A percentile compares a stretch with the other conserved stretches of the same genome.
phyloP scores from a whole-genome alignment of 2,113 vertebrate genomes.

The Lanius collurio region DNA sequence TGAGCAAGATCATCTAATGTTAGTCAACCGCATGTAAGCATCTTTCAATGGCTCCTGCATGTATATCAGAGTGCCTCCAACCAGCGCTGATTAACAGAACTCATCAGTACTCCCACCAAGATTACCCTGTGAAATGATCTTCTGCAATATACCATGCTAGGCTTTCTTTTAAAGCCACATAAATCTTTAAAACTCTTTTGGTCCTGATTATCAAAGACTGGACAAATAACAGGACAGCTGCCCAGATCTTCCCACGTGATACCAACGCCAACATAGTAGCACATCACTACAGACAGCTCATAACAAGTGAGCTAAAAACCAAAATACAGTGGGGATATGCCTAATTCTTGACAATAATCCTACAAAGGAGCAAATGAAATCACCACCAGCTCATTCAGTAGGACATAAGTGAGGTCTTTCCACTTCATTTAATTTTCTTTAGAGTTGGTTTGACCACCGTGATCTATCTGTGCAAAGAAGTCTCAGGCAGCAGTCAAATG shows the following conservation, averaged over 20 bases:
- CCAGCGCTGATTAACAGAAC: not conserved
- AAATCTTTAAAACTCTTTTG: not conserved
- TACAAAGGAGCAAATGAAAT: not conserved
- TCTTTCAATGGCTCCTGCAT: not conserved
- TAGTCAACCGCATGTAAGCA: not conserved
- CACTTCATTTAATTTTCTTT: conserved; percentile 26
- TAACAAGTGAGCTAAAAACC: not conserved
- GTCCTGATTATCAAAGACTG: not conserved
- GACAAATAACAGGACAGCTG: not conserved
- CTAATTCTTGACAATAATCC: not conserved
- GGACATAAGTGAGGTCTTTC: conserved; percentile 19
- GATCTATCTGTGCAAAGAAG: conserved; percentile 36
- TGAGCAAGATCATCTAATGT: not conserved
- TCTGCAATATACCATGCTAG: not conserved
- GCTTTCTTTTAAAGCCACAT: not conserved
- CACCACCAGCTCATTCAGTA: not conserved
- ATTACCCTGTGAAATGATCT: not conserved
- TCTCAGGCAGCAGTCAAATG: conserved; percentile 33
- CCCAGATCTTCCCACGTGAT: not conserved
- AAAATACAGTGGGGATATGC: not conserved
- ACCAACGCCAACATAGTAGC: not conserved
- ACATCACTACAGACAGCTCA: not conserved
- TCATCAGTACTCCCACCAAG: not conserved
- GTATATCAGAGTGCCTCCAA: not conserved
- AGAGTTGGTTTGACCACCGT: not conserved